Base-by-base conservation (phyloP, 2,888 invertebrate species). In the Ischnus inquisitorius region DNA sequence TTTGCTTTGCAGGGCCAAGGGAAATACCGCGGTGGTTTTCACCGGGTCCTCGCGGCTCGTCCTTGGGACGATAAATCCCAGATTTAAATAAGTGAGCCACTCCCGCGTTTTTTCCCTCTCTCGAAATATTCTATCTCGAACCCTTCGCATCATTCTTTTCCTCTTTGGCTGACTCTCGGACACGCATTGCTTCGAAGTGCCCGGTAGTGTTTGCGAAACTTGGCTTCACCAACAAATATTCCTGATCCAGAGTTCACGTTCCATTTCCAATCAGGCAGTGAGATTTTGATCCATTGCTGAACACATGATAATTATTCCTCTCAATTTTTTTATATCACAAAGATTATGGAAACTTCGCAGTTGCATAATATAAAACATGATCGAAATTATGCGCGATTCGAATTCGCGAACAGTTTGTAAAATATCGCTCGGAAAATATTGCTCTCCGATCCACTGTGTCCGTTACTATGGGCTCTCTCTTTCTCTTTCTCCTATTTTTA, bases 31-130 rank as follows among this genome's bases (percentile, higher is more conserved):
- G 78, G 76, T 82, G 88, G 85, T 86, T 86, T 86, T 85, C 86
- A 4, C 34, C 85, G 41, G 75, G 82, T 82, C 74, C 84, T 67
- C 64, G 34, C 82, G 64, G 76, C 83, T 85, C 85, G 81, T 80
- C 85, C 87, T 71, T 79, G 88, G 85, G 83, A 46, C 87, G 84
- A 88, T 88, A 88, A 88, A 88, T 88, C 83, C 69, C 62, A 72
- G 84, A 86, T 88, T 88, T 88, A 86, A 88, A 88, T 88, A 88
- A 87, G 82, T 86, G 87, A 85, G 82, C 83, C 85, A 85, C 78
- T 54, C 51, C 8, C 12, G 16, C 41, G 16, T n/a, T 25, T 62
- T 62, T 22, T n/a, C 19, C 54, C n/a, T n/a, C 25, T 6, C 28
- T 34, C 28, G 39, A 8, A 16, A 16, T 14, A 12, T 62, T 34